Evolutionary conservation across 2,113 vertebrate genomes (phyloP), one percentile per base, ranked within the genome.

Genomic region (Narcine bancroftii): DNA sequence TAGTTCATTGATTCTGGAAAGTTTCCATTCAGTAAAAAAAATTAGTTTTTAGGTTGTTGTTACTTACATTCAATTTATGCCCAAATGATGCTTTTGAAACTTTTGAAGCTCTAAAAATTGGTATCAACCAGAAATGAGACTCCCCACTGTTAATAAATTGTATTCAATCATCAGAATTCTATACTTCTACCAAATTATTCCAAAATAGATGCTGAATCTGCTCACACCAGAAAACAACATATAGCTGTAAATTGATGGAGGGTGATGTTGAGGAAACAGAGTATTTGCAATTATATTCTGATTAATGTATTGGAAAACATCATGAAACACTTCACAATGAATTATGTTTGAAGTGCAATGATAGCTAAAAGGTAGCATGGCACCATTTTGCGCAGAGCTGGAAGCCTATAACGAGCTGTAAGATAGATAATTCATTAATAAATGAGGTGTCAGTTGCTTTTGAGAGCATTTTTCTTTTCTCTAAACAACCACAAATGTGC

Each of bases 1-100:
- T 95, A 95, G 92, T 96, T 96, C 93, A 94, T 94, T 45, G 92
- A 92, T 13, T 94, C 93, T 93, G 95, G 94, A 73, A 96, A 93
- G 81, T 96, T 95, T 89, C 96, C 96, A 0, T 94, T 95, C 95
- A 96, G 96, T 93, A 95, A 95, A 6, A 95, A 6, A 93, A 94
- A 93, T 97, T 92, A 95, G 94, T 95, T 63, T 96, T 93, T 0
- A 94, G 91, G 94, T 93, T 94, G 94, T 96, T 93, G 0, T 94
- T 95, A n/a, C 93, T 93, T 65, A 95, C 95, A 92, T 97, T 95
- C 95, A 95, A 95, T 0, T 0, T 94, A 93, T 95, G 96, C 1
- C 95, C 95, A 83, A 92, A 76, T 66, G 96, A 96, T 0, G 96
- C 94, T 92, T 92, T 93, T 0, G 96, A 96, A 63, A 96, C 50